Percentiles rank a stretch among this genome's conserved stretches.
Evolutionary conservation across 2,113 vertebrate species (phyloP).

Genomic region (Tympanuchus pallidicinctus): DNA sequence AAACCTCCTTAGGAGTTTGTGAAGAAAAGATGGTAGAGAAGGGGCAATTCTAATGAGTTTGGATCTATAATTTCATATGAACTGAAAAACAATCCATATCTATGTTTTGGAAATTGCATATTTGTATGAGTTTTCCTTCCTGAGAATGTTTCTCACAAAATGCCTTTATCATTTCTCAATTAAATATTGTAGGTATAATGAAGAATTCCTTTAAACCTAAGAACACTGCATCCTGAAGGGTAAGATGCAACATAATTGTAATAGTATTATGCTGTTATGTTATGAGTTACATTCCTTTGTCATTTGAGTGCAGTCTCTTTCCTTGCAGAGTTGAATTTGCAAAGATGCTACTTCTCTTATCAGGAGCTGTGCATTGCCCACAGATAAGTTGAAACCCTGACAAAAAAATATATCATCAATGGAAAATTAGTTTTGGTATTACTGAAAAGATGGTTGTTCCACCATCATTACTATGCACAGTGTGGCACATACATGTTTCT

Average conservation of each 20-base stretch:
- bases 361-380: neutral
- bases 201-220: neutral
- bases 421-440: neutral
- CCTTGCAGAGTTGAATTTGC: neutral
- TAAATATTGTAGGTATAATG: neutral
- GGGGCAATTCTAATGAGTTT: neutral
- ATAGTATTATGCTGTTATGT: neutral
- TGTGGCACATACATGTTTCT: neutral
- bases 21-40: neutral
- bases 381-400: neutral
- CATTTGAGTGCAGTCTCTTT: neutral
- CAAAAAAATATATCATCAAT: neutral
- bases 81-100: neutral
- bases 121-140: neutral
- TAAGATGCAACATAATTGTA: neutral
- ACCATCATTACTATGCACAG: accelerated
- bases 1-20: neutral
- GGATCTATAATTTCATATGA: neutral
- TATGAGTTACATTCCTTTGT: neutral
- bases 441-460: accelerated
- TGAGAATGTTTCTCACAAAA: neutral
- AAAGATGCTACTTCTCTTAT: too few species aligned
- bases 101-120: neutral
- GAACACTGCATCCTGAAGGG: neutral
- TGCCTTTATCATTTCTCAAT: neutral